Percentiles rank a stretch among this genome's conserved stretches.
Evolutionary conservation across 2,888 invertebrate genomes (phyloP).

Genomic region (Oligia latruncula): DNA sequence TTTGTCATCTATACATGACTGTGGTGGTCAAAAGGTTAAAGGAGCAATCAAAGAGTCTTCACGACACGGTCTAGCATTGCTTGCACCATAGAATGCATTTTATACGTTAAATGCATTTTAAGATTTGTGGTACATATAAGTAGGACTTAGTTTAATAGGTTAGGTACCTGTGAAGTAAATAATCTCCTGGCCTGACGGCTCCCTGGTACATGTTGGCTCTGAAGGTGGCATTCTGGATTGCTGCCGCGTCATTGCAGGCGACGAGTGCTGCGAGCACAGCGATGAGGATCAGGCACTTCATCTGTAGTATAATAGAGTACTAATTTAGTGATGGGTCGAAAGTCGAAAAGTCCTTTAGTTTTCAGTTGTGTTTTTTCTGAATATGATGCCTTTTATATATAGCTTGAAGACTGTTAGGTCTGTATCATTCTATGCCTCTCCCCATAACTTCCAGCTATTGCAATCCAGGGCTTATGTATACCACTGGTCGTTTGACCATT

Average conservation of each 20-base stretch:
- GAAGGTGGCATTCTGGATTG: background rate
- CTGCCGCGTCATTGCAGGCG: slow-evolving; percentile 33
- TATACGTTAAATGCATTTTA: background rate
- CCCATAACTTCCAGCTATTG: background rate
- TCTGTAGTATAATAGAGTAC: slow-evolving; percentile 17
- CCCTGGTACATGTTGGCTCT: slow-evolving; percentile 45
- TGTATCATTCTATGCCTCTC: no score
- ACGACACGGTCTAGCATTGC: background rate
- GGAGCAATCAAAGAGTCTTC: background rate
- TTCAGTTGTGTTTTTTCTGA: no score
- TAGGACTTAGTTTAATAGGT: background rate
- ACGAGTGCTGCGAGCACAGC: slow-evolving; percentile 26
- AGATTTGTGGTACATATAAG: background rate
- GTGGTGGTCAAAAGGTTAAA: background rate
- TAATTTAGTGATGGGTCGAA: no score
- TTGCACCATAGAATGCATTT: no score
- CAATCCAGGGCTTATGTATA: background rate
- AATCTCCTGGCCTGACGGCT: slow-evolving; percentile 15
- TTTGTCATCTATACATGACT: no score
- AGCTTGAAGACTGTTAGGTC: no score
- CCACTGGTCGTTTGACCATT: background rate
- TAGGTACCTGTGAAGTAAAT: slow-evolving; percentile 48
- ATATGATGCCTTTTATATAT: no score
- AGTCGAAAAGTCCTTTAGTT: no score
- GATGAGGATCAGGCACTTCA: slow-evolving; percentile 34